A percentile compares a stretch with the other conserved stretches of the same genome.
Evolutionary conservation across 1,140 invertebrate genomes (phyloP).

Genomic region (Thalassaphorura encarpata): DNA sequence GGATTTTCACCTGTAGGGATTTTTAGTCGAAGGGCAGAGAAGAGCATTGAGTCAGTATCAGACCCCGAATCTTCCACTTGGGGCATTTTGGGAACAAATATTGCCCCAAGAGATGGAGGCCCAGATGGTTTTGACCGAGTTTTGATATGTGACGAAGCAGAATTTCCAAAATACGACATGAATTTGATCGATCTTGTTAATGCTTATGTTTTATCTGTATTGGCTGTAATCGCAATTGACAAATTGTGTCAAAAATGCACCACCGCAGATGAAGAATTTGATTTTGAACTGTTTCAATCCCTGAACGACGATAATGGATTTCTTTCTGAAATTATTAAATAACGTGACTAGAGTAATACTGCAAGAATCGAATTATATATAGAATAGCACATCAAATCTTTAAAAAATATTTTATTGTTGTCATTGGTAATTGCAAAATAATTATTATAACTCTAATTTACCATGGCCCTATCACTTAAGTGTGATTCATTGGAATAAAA

Average conservation of each 20-base stretch:
- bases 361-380: too few species aligned
- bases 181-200: neutral
- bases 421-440: too few species aligned
- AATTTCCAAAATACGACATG: neutral
- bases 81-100: neutral
- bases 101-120: neutral
- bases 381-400: too few species aligned
- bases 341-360: too few species aligned
- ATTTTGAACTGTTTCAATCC: neutral
- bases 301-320: neutral
- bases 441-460: too few species aligned
- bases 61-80: neutral
- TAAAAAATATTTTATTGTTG: too few species aligned
- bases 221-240: neutral
- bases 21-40: too few species aligned
- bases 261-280: neutral
- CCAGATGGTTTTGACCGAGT: neutral
- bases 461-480: too few species aligned
- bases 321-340: neutral
- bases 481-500: too few species aligned
- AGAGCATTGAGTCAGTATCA: neutral
- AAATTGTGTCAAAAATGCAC: neutral
- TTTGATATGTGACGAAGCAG: neutral
- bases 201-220: neutral
- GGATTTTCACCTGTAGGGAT: neutral